Evolutionary conservation across 2,797 vertebrate species (phyloP).

Genomic region (Cygnus olor): DNA sequence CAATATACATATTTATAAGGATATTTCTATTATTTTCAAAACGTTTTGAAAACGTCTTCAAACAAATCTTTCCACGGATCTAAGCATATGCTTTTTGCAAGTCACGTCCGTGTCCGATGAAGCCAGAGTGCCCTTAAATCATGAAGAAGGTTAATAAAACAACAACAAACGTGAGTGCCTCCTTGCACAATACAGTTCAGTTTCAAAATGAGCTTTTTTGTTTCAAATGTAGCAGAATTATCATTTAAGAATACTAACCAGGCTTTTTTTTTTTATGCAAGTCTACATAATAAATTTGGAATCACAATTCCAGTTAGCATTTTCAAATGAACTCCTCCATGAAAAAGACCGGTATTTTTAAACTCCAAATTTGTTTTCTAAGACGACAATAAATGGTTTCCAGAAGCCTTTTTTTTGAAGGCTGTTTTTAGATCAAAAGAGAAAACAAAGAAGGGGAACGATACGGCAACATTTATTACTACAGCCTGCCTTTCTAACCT

Average conservation of each 20-base stretch:
- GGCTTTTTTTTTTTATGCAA: background rate
- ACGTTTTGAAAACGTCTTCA: background rate
- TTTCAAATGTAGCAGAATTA: background rate
- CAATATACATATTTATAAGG: background rate
- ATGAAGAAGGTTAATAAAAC: background rate
- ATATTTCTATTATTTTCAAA: background rate
- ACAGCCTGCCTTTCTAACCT: too few relatives aligned
- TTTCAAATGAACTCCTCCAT: background rate
- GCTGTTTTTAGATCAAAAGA: background rate
- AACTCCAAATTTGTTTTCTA: background rate
- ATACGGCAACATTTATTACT: background rate
- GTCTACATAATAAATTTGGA: background rate
- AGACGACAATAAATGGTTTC: background rate
- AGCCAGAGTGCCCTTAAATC: background rate
- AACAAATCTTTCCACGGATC: background rate
- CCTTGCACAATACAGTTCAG: background rate
- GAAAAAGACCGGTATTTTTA: background rate
- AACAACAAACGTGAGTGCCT: background rate
- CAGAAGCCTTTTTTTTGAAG: background rate
- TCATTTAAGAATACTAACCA: background rate
- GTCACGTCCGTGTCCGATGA: rapidly evolving
- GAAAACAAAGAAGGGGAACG: background rate
- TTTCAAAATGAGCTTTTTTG: background rate
- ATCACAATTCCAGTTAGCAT: background rate
- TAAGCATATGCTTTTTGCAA: background rate